Evolutionary conservation across 2,888 invertebrate genomes (phyloP), one percentile per base, ranked within the genome.

Genomic region (Hirtodrosophila duncani): DNA sequence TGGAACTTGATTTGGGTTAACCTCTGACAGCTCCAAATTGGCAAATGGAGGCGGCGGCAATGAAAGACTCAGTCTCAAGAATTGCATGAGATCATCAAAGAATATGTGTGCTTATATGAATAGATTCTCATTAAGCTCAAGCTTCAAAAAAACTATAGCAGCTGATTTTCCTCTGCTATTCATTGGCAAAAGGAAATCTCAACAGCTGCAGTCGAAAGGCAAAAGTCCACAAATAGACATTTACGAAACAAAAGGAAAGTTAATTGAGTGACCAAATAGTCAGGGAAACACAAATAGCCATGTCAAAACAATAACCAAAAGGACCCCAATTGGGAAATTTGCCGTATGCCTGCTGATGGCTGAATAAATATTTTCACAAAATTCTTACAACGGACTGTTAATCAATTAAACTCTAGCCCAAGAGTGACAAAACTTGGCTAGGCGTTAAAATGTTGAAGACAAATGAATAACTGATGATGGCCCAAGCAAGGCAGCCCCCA

Each of bases 401-500:
- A 39, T 58, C 56, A 56, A 58, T 58, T 56, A 56, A 56, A 56
- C 48, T 49, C 34, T 13, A 16, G 6, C 30, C 27, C 30, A 26
- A 21, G 17, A 7, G 42, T 16, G 23, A 14, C 8, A 33, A 52
- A 66, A 65, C 51, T 72, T 69, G n/a, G n/a, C 50, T 51, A 42
- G 74, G 72, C 63, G 48, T 62, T 58, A 58, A 66, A 66, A 52
- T 45, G 49, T n/a, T n/a, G 23, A 45, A 45, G 66, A 52, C 56
- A 49, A 79, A 69, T 75, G 75, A 79, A 75, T 81, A 81, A 75
- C n/a, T n/a, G n/a, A 79, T 81, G 75, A 75, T 75, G 70, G 62
- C 42, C 62, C 74, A 81, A n/a, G n/a, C n/a, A n/a, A n/a, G n/a
- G n/a, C n/a, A n/a, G n/a, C n/a, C n/a, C n/a, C n/a, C n/a, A n/a